phyloP scores from a whole-genome alignment of 2,797 vertebrate species.

The Ptychobarbus kaznakovi region DNA sequence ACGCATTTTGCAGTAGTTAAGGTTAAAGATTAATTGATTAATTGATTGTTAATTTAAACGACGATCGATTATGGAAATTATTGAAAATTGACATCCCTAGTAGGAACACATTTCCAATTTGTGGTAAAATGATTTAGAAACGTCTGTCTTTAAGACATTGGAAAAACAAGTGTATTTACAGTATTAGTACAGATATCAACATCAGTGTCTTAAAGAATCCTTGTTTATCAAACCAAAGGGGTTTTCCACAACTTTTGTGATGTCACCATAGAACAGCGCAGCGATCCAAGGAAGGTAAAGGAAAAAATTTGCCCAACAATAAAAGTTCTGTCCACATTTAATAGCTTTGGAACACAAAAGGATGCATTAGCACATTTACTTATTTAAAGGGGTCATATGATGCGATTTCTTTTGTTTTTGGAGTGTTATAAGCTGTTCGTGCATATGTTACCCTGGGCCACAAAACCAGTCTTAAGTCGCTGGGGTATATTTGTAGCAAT shows the following conservation, averaged over 20 bases:
- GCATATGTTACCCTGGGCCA: no score
- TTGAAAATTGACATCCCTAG: no score
- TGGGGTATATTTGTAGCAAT: no score
- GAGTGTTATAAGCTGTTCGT: no score
- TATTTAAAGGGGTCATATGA: not conserved
- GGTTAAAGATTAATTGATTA: no score
- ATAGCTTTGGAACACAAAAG: not conserved
- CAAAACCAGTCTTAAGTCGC: no score
- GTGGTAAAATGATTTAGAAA: constrained; percentile 32
- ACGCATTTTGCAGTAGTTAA: no score
- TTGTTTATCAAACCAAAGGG: not conserved
- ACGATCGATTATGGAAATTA: no score
- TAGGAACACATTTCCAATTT: constrained; percentile 50
- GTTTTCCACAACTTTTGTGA: not conserved
- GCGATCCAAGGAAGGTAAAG: not conserved
- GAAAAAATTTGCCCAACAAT: not conserved
- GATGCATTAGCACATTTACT: constrained; percentile 4
- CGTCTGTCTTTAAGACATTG: not conserved
- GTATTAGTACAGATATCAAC: not conserved
- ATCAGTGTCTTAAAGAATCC: not conserved
- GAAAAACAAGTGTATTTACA: constrained; percentile 43
- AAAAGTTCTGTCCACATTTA: not conserved
- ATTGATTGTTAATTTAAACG: no score
- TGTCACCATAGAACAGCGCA: not conserved
- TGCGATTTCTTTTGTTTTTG: no score